A percentile compares a stretch with the other conserved stretches of the same genome.
phyloP scores from a whole-genome alignment of 23 tunicate genomes.

The Styela plicata region DNA sequence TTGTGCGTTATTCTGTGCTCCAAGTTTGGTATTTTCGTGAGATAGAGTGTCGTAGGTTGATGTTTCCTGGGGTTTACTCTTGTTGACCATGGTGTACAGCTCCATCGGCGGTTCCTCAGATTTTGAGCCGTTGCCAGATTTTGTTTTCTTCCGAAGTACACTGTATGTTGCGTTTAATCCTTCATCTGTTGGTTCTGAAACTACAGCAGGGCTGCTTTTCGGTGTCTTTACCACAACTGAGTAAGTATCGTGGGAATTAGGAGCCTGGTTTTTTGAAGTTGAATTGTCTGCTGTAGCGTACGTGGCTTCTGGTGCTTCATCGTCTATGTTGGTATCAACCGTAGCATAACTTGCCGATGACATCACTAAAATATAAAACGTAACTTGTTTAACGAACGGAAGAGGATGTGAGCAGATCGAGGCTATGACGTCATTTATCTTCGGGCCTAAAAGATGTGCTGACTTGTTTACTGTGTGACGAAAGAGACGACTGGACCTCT shows the following conservation, averaged over 20 bases:
- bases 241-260: neutral
- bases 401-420: neutral
- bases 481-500: too few relatives aligned
- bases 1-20: neutral
- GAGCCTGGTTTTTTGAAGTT: neutral
- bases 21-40: neutral
- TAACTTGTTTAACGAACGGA: neutral
- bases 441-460: neutral
- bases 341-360: neutral
- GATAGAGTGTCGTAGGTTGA: neutral
- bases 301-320: neutral
- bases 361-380: neutral
- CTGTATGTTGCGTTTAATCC: neutral
- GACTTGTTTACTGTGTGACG: neutral
- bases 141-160: neutral
- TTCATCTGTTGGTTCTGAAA: neutral
- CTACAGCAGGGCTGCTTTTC: neutral
- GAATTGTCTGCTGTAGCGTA: neutral
- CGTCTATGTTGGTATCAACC: neutral
- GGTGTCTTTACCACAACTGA: neutral
- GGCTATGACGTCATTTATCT: neutral
- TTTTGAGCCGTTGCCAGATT: neutral
- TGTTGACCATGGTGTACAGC: neutral
- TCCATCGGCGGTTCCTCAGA: neutral
- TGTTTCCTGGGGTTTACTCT: neutral